phyloP scores from a whole-genome alignment of 2,113 vertebrate species.

The Caloenas nicobarica region DNA sequence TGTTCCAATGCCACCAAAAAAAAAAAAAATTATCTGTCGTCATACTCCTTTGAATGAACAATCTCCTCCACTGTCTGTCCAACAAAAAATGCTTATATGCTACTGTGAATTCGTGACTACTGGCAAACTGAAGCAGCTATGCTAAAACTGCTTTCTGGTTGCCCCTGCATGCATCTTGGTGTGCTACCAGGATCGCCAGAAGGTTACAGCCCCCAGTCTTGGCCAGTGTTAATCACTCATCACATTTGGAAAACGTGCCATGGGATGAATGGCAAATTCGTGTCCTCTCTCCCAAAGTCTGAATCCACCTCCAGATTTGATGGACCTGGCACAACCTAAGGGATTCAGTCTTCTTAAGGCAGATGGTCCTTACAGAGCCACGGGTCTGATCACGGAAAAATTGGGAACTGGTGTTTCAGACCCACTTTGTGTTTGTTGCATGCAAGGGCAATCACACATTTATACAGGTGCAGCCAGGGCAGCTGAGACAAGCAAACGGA shows the following conservation, averaged over 20 bases:
- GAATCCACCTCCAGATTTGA: background rate
- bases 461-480: background rate
- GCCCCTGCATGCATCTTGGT: background rate
- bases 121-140: background rate
- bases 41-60: background rate
- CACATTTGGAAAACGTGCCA: background rate
- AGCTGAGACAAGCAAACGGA: background rate
- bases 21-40: background rate
- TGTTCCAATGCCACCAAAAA: background rate
- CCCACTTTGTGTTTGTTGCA: background rate
- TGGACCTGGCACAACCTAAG: background rate
- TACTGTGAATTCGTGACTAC: background rate
- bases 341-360: background rate
- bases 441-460: background rate
- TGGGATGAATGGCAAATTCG: background rate
- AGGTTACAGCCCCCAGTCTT: background rate
- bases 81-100: background rate
- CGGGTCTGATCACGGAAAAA: background rate
- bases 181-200: background rate
- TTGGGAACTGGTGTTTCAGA: background rate
- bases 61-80: rapidly evolving
- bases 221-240: background rate
- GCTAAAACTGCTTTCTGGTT: background rate
- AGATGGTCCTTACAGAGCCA: background rate
- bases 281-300: background rate